These are phyloP conservation scores for Drosophila basisetae DNA, from an alignment of 2,888 invertebrate species.

Conservation along the genomic window DNA sequence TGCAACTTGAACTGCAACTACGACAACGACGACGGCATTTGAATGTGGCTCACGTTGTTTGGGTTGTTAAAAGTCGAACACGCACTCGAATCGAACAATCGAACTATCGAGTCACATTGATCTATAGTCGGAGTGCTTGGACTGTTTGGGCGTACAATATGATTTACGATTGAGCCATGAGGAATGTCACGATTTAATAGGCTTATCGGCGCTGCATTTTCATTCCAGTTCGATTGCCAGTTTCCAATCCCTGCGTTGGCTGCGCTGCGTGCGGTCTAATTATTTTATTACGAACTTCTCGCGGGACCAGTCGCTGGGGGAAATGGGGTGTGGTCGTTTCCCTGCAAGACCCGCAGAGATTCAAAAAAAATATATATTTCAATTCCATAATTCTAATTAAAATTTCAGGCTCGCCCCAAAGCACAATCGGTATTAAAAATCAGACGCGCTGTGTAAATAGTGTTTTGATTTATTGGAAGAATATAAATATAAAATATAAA, in stretches of 20 bases:
- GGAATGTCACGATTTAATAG: slow-evolving; percentile 81
- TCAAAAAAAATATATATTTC: slow-evolving; percentile 11
- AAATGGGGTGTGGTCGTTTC: slow-evolving; percentile 31
- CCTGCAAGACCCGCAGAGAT: background rate
- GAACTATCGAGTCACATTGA: slow-evolving; percentile 73
- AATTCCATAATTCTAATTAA: slow-evolving; percentile 69
- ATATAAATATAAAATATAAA: slow-evolving; percentile 46
- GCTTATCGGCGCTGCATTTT: slow-evolving; percentile 66
- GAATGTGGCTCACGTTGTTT: slow-evolving; percentile 70
- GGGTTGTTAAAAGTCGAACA: slow-evolving; percentile 80
- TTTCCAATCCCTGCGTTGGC: slow-evolving; percentile 56
- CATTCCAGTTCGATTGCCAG: slow-evolving; percentile 21
- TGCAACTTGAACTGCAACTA: slow-evolving; percentile 42
- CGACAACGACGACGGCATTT: slow-evolving; percentile 45
- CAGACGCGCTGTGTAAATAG: slow-evolving; percentile 34
- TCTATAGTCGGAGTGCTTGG: slow-evolving; percentile 57
- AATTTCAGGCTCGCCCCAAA: slow-evolving; percentile 55
- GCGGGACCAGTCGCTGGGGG: slow-evolving; percentile 7
- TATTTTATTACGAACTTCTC: slow-evolving; percentile 75
- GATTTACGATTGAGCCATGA: slow-evolving; percentile 81
- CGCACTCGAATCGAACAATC: slow-evolving; percentile 69
- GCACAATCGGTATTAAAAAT: slow-evolving; percentile 56
- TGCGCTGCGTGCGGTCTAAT: slow-evolving; percentile 77
- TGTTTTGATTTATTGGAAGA: slow-evolving; percentile 69
- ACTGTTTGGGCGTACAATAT: slow-evolving; percentile 50